Evolutionary conservation across 2,888 invertebrate genomes (phyloP), one percentile per base, ranked within the genome.

Genomic region (Chrysopilus asiliformis): DNA sequence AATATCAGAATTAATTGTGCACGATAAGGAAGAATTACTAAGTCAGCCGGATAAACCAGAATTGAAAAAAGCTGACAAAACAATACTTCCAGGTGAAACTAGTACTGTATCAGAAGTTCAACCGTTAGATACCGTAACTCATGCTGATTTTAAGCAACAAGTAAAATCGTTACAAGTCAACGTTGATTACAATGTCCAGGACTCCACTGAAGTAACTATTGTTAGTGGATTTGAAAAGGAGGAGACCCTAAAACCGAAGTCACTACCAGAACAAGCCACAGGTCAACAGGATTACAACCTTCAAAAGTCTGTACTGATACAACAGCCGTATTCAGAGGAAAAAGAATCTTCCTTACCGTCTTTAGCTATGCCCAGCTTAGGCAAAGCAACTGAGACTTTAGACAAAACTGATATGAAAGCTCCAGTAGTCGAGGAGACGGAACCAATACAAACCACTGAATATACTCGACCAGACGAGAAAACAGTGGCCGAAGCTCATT

Each of bases 191-290:
- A 52, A 64, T 39, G 61, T 66, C 4, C 72, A 76, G 49, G 68
- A 67, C 39, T 72, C 76, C 5, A 64, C 70, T 53, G 67, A 75
- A 49, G 56, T 81, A 20, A 68, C 71, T 8, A 66, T 71, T 47
- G 70, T 74, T 3, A 49, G 71, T 14, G 53, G 71, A 12, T 76
- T 78, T 43, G 83, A 86, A 48, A 72, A 72, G 47, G 83, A 83
- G 61, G 58, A 44, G 13, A 22, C 41, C 7, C 36, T 52, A 7
- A 4, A 32, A 3, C 10, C 44, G 7, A 40, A 34, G 7, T 15
- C 17, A 1, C 17, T 41, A 19, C 47, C 47, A 3, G 12, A 45
- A 9, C 26, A 18, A 2, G 39, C 38, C 2, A 41, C 31, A 39
- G 51, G 50, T 4, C 47, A 45, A 6, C 3, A 48, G 1, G 39